These are phyloP conservation scores for Eutrigla gurnardus DNA, from an alignment of 2,797 vertebrate species.

Conservation along the genomic window DNA sequence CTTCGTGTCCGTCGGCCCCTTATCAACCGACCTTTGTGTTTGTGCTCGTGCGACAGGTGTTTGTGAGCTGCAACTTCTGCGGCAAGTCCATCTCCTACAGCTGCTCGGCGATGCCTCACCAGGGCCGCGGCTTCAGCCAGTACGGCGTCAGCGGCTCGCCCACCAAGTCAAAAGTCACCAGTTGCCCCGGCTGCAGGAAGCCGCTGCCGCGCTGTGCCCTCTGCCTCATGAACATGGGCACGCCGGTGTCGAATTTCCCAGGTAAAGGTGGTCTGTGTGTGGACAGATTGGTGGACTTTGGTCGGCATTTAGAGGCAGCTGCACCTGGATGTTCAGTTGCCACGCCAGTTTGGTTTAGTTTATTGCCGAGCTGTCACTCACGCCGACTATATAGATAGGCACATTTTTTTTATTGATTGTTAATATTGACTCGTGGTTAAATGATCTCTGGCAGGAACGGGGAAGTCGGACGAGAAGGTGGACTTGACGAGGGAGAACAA, in stretches of 20 bases:
- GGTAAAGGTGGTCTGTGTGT: constrained; percentile 50
- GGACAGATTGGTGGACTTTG: constrained; percentile 17
- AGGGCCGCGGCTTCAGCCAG: constrained; percentile 96
- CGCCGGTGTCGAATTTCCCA: constrained; percentile 94
- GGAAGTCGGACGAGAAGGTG: constrained; percentile 96
- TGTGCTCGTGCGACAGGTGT: constrained; percentile 86
- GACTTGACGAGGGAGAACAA: constrained; percentile 98
- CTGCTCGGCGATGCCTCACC: constrained; percentile 95
- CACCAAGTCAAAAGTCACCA: constrained; percentile 98
- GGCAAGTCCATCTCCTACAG: constrained; percentile 99
- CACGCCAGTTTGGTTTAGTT: neutral
- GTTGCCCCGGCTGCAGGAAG: constrained; percentile 97
- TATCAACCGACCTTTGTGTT: constrained; percentile 64
- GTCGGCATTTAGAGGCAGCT: constrained; percentile 29
- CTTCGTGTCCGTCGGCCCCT: constrained; percentile 29
- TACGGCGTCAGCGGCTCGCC: constrained; percentile 98
- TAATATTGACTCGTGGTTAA: constrained; percentile 17
- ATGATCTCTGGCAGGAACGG: constrained; percentile 84
- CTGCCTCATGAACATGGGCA: constrained; percentile 99
- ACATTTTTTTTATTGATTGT: neutral
- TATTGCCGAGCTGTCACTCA: constrained; percentile 8
- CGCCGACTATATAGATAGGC: neutral
- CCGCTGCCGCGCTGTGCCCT: constrained; percentile 98
- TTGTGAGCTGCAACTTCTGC: constrained; percentile 99
- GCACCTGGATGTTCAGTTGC: constrained; percentile 11